Evolutionary conservation across 2,888 invertebrate species (phyloP).

Genomic region (Thymelicus acteon): DNA sequence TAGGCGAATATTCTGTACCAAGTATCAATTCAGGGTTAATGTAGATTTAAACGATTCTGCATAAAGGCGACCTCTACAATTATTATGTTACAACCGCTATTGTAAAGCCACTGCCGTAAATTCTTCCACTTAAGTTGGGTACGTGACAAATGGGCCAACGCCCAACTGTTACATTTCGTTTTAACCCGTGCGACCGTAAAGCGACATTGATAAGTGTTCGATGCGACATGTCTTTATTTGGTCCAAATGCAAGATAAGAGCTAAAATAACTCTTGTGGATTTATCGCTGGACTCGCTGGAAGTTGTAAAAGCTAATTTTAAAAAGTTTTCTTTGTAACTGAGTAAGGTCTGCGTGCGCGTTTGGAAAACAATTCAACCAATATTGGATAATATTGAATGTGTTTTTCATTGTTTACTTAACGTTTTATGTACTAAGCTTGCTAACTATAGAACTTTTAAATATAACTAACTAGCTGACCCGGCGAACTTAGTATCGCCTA

Average conservation of each 20-base stretch:
- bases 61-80: conserved; percentile 6
- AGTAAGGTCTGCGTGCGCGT: background rate
- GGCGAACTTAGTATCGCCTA: too few relatives aligned
- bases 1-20: background rate
- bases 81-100: conserved; percentile 46
- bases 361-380: background rate
- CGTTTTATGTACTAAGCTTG: too few relatives aligned
- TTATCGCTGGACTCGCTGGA: conserved; percentile 36
- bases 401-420: too few relatives aligned
- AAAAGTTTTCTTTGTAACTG: background rate
- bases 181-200: conserved; percentile 61
- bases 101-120: conserved; percentile 64
- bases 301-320: conserved; percentile 34
- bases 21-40: background rate
- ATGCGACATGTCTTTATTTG: conserved; percentile 47
- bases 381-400: too few relatives aligned
- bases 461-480: too few relatives aligned
- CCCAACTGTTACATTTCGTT: conserved; percentile 65
- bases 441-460: too few relatives aligned
- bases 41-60: background rate
- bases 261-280: conserved; percentile 58
- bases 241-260: conserved; percentile 60
- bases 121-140: conserved; percentile 68
- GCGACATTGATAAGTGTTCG: conserved; percentile 49
- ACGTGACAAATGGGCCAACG: conserved; percentile 66